Conservation (phyloP, 2,797 vertebrate species). For the Crossoptilon crossoptilon region DNA sequence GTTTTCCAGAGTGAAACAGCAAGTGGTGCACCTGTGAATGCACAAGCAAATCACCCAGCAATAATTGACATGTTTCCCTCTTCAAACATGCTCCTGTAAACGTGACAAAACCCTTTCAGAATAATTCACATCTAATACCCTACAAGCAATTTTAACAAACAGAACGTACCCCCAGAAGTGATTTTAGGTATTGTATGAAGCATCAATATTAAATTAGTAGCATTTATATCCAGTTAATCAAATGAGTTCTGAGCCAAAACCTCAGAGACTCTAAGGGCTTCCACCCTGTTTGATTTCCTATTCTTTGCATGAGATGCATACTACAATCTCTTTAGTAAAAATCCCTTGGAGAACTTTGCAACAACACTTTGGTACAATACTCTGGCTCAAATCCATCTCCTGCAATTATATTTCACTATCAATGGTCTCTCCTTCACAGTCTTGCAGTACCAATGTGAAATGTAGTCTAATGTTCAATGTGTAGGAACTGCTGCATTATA, state of each 20-base stretch:
- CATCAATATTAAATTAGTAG: constrained; percentile 33
- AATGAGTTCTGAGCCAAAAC: constrained; percentile 52
- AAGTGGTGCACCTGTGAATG: neutral
- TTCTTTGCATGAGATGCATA: neutral
- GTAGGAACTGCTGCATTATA: neutral
- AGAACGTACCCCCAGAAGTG: neutral
- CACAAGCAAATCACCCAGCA: neutral
- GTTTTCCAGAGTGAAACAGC: neutral
- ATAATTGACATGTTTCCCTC: neutral
- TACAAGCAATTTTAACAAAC: neutral
- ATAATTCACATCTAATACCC: neutral
- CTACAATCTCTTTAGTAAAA: constrained; percentile 25
- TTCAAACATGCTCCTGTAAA: neutral
- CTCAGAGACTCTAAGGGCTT: constrained; percentile 43
- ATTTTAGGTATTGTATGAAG: constrained; percentile 8
- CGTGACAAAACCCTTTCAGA: neutral
- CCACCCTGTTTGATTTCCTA: constrained; percentile 21
- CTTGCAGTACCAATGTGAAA: neutral
- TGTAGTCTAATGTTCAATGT: neutral
- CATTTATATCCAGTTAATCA: constrained; percentile 33
- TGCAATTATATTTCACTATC: constrained; percentile 23
- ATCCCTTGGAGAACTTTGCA: constrained; percentile 52
- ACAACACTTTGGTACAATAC: neutral
- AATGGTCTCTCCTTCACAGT: neutral
- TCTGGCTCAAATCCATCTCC: constrained; percentile 49